Conservation (phyloP, 2,113 vertebrate species). For the Oryzias celebensis region DNA sequence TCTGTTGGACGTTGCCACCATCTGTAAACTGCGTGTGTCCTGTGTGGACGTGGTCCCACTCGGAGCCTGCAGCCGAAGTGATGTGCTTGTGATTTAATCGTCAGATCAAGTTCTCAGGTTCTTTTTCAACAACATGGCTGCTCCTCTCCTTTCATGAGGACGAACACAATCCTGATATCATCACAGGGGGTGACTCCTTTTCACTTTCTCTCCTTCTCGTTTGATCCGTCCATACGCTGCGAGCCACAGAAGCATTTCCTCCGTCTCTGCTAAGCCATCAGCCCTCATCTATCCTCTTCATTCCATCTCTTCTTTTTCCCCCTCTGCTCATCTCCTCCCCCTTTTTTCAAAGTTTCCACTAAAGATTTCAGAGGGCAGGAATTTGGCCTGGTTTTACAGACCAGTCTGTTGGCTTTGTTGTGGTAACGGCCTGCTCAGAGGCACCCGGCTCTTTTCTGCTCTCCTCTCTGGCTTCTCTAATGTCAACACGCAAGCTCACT, state of each 20-base stretch:
- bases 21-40: slow-evolving; percentile 20
- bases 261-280: slow-evolving; percentile 53
- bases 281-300: slow-evolving; percentile 49
- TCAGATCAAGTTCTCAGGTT: slow-evolving; percentile 76
- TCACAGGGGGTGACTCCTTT: slow-evolving; percentile 46
- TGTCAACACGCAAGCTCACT: slow-evolving; percentile 61
- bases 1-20: slow-evolving; percentile 29
- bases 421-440: slow-evolving; percentile 71
- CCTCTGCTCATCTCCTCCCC: slow-evolving; percentile 42
- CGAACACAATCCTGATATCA: slow-evolving; percentile 68
- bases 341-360: slow-evolving; percentile 70
- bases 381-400: slow-evolving; percentile 70
- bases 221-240: slow-evolving; percentile 21
- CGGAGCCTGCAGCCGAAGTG: slow-evolving; percentile 71
- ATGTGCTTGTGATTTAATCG: slow-evolving; percentile 73
- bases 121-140: slow-evolving; percentile 62
- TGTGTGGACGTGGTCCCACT: slow-evolving; percentile 48
- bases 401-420: slow-evolving; percentile 73
- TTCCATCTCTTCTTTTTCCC: slow-evolving; percentile 29
- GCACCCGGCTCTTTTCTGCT: slow-evolving; percentile 62
- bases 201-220: not conserved
- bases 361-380: slow-evolving; percentile 69
- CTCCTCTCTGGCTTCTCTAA: slow-evolving; percentile 53
- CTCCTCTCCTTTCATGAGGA: slow-evolving; percentile 65
- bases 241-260: slow-evolving; percentile 66